These are phyloP conservation scores for Otocyon megalotis DNA, from an alignment of 2,113 vertebrate species.

Conservation along the genomic window DNA sequence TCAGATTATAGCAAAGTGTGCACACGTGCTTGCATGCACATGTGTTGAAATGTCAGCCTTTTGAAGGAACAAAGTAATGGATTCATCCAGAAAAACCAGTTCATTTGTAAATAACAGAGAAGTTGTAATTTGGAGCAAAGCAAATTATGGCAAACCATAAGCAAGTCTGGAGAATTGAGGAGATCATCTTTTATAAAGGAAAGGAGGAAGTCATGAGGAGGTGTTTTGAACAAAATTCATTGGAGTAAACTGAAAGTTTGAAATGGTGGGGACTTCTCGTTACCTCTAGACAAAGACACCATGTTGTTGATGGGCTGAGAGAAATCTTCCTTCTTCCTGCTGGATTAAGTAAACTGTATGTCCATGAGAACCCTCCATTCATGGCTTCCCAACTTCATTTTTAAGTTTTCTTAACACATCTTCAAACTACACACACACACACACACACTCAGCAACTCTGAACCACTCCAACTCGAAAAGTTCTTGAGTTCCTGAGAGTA, in stretches of 20 bases:
- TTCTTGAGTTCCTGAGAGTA: background rate
- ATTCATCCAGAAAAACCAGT: background rate
- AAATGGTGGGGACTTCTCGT: background rate
- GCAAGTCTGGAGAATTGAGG: background rate
- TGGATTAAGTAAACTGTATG: background rate
- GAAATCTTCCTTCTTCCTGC: background rate
- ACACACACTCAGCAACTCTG: background rate
- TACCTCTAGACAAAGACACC: background rate
- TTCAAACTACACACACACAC: background rate
- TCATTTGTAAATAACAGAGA: background rate
- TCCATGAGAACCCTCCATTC: background rate
- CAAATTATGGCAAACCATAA: background rate
- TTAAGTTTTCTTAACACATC: background rate
- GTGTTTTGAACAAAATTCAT: background rate
- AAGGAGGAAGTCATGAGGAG: background rate
- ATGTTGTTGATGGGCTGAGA: background rate
- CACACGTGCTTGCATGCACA: fast-evolving
- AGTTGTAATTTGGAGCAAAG: background rate
- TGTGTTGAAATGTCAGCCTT: background rate
- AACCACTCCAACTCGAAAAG: background rate
- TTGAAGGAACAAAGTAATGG: background rate
- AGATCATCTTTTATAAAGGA: background rate
- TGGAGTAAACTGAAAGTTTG: background rate
- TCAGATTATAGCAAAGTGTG: background rate
- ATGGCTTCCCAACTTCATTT: background rate